Evolutionary conservation across 92 coral and sea anemone genomes (phyloP).

Genomic region (Diadumene lineata): DNA sequence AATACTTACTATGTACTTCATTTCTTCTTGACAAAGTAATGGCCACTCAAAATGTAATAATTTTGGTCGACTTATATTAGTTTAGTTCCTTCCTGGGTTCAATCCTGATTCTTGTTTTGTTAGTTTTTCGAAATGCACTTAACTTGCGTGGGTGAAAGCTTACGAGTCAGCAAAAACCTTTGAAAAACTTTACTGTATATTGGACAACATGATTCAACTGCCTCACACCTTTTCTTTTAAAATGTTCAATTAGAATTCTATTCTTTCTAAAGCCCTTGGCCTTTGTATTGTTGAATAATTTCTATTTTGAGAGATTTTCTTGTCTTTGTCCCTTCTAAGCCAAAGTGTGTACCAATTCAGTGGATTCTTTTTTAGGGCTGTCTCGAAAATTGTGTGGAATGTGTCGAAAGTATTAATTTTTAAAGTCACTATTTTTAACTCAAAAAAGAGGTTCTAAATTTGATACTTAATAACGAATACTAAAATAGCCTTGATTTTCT

Average conservation of each 20-base stretch:
- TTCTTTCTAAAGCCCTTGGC: background rate
- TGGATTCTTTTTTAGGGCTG: background rate
- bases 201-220: background rate
- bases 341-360: constrained; percentile 10
- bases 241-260: constrained; percentile 9
- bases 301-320: constrained; percentile 11
- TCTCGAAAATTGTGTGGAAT: constrained; percentile 8
- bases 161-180: constrained; percentile 4
- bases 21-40: background rate
- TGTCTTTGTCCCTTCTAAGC: background rate
- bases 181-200: background rate
- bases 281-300: background rate
- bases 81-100: background rate
- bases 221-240: constrained; percentile 16
- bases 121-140: constrained; percentile 3
- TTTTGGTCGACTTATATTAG: background rate
- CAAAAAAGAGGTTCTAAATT: background rate
- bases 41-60: background rate
- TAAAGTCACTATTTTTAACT: background rate
- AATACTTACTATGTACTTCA: background rate
- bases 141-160: background rate
- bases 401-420: constrained; percentile 12
- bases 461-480: too few relatives aligned
- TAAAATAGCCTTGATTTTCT: too few relatives aligned
- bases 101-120: background rate